A percentile compares a stretch with the other conserved stretches of the same genome.
Conservation (phyloP, 1,140 invertebrate genomes). For the Lordiphosa collinella region DNA sequence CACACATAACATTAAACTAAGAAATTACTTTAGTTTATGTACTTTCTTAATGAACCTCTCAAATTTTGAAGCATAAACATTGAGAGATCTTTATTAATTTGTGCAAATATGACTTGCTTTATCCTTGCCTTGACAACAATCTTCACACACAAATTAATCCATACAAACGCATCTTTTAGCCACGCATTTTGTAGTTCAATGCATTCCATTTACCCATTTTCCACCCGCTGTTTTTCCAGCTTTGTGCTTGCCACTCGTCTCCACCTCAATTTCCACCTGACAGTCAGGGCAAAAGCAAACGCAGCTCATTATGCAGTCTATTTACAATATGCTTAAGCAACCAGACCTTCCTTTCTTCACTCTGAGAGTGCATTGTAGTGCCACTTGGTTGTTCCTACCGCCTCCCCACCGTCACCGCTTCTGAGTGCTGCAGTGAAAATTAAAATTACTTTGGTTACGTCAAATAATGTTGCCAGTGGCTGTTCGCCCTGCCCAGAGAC, state of each 20-base stretch:
- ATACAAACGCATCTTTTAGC: slow-evolving; percentile 1
- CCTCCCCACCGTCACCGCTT: neutral
- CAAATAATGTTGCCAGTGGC: slow-evolving; percentile 72
- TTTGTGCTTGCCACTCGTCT: slow-evolving; percentile 17
- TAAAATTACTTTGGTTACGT: slow-evolving; percentile 76
- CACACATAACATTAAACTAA: no score
- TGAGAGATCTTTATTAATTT: no score
- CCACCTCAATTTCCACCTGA: slow-evolving; percentile 58
- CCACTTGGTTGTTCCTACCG: slow-evolving; percentile 38
- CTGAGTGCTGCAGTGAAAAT: slow-evolving; percentile 63
- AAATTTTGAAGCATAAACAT: no score
- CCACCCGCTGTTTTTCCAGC: neutral
- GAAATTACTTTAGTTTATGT: no score
- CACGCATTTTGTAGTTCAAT: slow-evolving; percentile 32
- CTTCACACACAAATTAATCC: slow-evolving; percentile 10
- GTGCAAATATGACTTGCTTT: no score
- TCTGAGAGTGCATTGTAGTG: slow-evolving; percentile 65
- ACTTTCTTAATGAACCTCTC: no score
- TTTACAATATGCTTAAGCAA: slow-evolving; percentile 75
- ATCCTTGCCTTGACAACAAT: neutral
- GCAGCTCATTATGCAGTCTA: slow-evolving; percentile 74
- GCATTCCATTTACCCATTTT: slow-evolving; percentile 24
- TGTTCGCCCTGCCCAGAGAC: slow-evolving; percentile 31
- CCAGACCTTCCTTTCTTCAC: slow-evolving; percentile 20
- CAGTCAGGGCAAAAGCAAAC: slow-evolving; percentile 58